Base-by-base conservation (phyloP, 2,797 vertebrate genomes). In the Cetoscarus ocellatus region DNA sequence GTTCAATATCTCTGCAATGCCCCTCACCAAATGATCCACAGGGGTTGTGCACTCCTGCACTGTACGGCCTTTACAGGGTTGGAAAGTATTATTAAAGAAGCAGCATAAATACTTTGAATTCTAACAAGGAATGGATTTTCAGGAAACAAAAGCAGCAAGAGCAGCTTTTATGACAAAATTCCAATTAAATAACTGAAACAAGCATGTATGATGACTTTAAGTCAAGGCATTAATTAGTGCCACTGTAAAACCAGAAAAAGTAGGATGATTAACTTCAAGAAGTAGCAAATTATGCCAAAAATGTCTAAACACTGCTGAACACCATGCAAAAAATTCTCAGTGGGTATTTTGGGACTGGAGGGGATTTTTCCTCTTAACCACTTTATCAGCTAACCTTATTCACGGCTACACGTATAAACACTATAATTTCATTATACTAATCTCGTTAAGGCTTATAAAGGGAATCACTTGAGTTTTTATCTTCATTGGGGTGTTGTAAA, bases 371-470 rank as follows among this genome's bases (percentile, higher is more conserved):
- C 50, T 59, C 27, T 48, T 63, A 52, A 43, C 49, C 35, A 35
- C 1, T 10, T 63, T 40, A 60, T 56, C 35, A 69, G 19, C 48
- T 70, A 59, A 58, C 1, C 11, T 27, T 43, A 47, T 57, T 75
- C 63, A n/a, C 52, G 51, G 34, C 17, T 17, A 58, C 8, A 48
- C n/a, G 53, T 56, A 51, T 39, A 60, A 57, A 70, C 52, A 61
- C 27, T 10, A 53, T 44, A 18, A 57, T 47, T 48, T 1, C 1
- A 43, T 70, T 49, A 65, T 35, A 53, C 27, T 70, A 54, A 79
- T 55, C n/a, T 34, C 45, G 40, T 66, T 70, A 61, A 47, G 52
- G 36, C 14, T 1, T 58, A 27, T 36, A 13, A n/a, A 48, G 14
- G 43, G 43, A 59, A 15, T 3, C 10, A 15, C 13, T 36, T 62